Conservation (phyloP, 2,888 invertebrate genomes). For the Drosophila kanekoi region DNA sequence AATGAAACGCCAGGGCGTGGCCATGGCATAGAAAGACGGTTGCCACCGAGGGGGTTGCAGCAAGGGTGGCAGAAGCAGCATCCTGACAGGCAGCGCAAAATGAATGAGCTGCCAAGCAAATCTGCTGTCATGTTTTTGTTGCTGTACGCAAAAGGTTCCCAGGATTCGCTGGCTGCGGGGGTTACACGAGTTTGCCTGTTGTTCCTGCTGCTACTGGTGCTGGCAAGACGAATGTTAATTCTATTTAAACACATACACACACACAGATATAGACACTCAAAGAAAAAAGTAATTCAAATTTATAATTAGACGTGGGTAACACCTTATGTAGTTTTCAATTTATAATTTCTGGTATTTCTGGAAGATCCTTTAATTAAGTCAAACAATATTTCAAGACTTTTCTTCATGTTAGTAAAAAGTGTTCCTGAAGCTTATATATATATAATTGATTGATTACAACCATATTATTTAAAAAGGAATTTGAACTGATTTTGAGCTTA, state of each 20-base stretch:
- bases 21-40: background rate
- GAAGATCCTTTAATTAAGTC: no score
- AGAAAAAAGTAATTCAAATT: conserved; percentile 1
- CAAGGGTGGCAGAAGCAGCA: conserved; percentile 30
- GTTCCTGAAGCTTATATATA: no score
- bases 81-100: conserved; percentile 67
- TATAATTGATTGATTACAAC: no score
- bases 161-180: conserved; percentile 47
- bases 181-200: conserved; percentile 48
- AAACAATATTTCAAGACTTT: no score
- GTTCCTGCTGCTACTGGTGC: conserved; percentile 42
- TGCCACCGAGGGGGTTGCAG: conserved; percentile 4
- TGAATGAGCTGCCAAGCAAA: conserved; percentile 78
- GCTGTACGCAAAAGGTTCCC: conserved; percentile 63
- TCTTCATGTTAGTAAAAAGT: no score
- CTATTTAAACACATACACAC: conserved; percentile 70
- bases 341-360: no score
- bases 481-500: no score
- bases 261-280: conserved; percentile 16
- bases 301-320: background rate
- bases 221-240: conserved; percentile 78
- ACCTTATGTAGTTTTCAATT: no score
- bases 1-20: conserved; percentile 71
- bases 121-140: conserved; percentile 76
- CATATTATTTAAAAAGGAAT: no score